These are phyloP conservation scores for Urocyon cinereoargenteus DNA, from an alignment of 2,797 vertebrate genomes.

Conservation along the genomic window DNA sequence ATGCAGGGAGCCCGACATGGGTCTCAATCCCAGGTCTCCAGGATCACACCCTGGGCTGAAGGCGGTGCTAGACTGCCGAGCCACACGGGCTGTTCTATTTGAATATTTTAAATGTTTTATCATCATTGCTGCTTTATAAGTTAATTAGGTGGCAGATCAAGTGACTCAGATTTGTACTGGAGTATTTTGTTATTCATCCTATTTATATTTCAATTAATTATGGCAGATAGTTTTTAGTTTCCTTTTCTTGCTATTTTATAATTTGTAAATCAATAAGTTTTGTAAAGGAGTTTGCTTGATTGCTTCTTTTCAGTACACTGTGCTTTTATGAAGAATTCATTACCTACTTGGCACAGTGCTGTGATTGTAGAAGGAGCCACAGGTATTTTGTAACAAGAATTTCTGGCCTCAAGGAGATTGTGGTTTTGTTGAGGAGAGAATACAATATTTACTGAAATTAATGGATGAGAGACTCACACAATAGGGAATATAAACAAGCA, in stretches of 20 bases:
- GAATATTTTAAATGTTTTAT: constrained; percentile 30
- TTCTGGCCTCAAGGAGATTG: constrained; percentile 67
- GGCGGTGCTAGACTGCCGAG: no score
- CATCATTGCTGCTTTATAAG: constrained; percentile 12
- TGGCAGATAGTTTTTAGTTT: constrained; percentile 60
- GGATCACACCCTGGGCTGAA: no score
- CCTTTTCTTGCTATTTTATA: constrained; percentile 58
- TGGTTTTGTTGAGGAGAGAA: constrained; percentile 54
- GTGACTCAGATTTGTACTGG: constrained; percentile 23
- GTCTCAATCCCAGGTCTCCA: no score
- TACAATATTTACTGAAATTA: constrained; percentile 53
- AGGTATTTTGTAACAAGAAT: constrained; percentile 62
- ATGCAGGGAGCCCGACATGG: no score
- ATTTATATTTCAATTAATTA: constrained; percentile 70
- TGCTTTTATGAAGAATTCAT: constrained; percentile 65
- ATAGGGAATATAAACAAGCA: constrained; percentile 19
- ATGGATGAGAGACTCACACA: neutral
- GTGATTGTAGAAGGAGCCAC: neutral
- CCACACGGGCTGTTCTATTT: neutral
- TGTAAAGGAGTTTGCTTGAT: constrained; percentile 60
- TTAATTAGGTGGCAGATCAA: constrained; percentile 65
- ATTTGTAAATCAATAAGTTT: constrained; percentile 68
- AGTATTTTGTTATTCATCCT: constrained; percentile 61
- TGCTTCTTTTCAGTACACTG: constrained; percentile 50
- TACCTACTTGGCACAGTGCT: constrained; percentile 38